Conservation (phyloP, 1,140 invertebrate genomes). For the Sitophilus oryzae region DNA sequence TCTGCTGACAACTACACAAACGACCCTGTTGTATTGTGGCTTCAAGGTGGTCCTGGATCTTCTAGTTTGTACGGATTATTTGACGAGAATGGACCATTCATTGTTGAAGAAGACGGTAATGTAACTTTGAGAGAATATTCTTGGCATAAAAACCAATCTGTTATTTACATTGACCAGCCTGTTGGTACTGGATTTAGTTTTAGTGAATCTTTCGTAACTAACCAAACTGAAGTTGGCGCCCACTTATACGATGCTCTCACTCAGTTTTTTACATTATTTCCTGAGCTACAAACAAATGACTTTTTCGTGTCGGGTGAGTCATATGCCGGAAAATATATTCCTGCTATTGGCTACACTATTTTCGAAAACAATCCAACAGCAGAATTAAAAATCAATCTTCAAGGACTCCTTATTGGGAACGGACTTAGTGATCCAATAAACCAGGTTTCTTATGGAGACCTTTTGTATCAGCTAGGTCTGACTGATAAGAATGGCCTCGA, state of each 20-base stretch:
- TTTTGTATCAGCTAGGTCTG: conserved; percentile 69
- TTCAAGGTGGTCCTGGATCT: conserved; percentile 65
- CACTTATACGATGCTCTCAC: conserved; percentile 58
- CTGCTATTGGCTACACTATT: conserved; percentile 65
- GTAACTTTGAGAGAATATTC: conserved; percentile 45
- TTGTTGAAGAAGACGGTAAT: conserved; percentile 6
- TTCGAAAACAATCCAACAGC: conserved; percentile 57
- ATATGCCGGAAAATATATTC: conserved; percentile 80
- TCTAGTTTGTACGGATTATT: conserved; percentile 22
- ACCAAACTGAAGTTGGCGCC: conserved; percentile 58
- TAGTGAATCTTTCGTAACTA: conserved; percentile 55
- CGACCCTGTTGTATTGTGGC: conserved; percentile 66
- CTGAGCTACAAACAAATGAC: conserved; percentile 57
- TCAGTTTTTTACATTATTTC: conserved; percentile 68
- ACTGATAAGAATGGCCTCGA: conserved; percentile 56
- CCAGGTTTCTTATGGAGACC: conserved; percentile 54
- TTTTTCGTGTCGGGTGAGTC: conserved; percentile 79
- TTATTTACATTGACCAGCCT: conserved; percentile 82
- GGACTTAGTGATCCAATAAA: conserved; percentile 71
- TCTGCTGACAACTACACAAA: conserved; percentile 45
- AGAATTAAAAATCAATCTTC: conserved; percentile 57
- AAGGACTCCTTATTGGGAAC: conserved; percentile 77
- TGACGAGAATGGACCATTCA: conserved; percentile 24
- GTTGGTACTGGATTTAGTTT: conserved; percentile 75
- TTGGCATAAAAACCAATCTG: conserved; percentile 66